These are phyloP conservation scores for Ceratosolen solmsi DNA, from an alignment of 1,140 invertebrate species.

Conservation along the genomic window DNA sequence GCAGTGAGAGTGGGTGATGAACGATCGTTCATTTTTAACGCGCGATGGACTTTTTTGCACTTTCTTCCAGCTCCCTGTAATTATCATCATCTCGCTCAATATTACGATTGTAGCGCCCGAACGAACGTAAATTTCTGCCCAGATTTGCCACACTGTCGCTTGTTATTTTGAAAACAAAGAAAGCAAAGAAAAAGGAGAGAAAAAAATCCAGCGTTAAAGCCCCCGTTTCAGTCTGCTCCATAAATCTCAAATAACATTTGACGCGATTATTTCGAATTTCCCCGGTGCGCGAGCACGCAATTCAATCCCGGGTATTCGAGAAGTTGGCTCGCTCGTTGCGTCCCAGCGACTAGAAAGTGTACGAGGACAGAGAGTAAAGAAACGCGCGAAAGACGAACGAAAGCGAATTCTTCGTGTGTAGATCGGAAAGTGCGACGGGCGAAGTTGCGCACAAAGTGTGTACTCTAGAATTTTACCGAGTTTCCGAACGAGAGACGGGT, in stretches of 20 bases:
- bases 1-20: too few relatives aligned
- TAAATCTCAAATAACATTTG: neutral
- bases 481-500: conserved; percentile 60
- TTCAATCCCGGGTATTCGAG: conserved; percentile 31
- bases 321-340: conserved; percentile 30
- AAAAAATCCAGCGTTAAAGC: too few relatives aligned
- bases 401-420: conserved; percentile 44
- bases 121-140: too few relatives aligned
- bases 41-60: too few relatives aligned
- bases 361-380: neutral
- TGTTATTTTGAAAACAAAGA: too few relatives aligned
- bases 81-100: too few relatives aligned
- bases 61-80: too few relatives aligned
- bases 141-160: too few relatives aligned
- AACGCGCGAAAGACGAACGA: conserved; percentile 35
- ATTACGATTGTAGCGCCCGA: too few relatives aligned
- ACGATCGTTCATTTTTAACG: too few relatives aligned
- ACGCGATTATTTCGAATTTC: neutral
- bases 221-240: too few relatives aligned
- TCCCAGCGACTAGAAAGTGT: neutral
- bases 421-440: neutral
- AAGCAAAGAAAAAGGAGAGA: too few relatives aligned
- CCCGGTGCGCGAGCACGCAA: neutral
- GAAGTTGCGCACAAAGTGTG: conserved; percentile 1
- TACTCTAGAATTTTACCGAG: conserved; percentile 64